phyloP scores from a whole-genome alignment of 2,888 invertebrate genomes.

The Steinernema hermaphroditum region DNA sequence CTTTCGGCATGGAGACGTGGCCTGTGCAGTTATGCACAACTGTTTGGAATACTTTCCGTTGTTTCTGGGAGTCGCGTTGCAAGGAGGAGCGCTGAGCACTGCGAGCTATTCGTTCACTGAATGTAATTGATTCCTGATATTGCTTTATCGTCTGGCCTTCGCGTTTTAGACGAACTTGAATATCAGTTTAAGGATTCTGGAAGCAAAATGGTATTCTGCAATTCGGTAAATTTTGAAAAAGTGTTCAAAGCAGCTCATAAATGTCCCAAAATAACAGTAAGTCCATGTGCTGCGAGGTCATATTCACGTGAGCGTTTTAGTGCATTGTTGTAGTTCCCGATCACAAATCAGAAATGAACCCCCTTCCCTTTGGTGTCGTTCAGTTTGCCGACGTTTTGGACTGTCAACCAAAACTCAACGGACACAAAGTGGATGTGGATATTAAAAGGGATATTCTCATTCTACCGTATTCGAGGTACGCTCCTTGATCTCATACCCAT shows the following conservation, averaged over 20 bases:
- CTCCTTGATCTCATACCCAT: too few species aligned
- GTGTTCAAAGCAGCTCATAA: constrained; percentile 47
- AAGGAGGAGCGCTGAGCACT: constrained; percentile 56
- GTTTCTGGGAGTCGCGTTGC: constrained; percentile 41
- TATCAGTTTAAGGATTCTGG: constrained; percentile 49
- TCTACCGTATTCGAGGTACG: constrained; percentile 14
- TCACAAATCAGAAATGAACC: not conserved
- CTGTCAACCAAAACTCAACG: not conserved
- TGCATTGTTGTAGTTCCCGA: constrained; percentile 19
- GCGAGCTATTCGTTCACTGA: constrained; percentile 59
- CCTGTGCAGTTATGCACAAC: constrained; percentile 54
- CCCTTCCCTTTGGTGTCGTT: not conserved
- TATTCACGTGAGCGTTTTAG: not conserved
- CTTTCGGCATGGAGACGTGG: constrained; percentile 49
- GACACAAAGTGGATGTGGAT: constrained; percentile 13
- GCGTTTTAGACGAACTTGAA: constrained; percentile 49
- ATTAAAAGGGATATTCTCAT: not conserved
- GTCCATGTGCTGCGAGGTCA: not conserved
- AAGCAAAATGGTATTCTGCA: constrained; percentile 44
- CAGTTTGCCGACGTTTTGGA: not conserved
- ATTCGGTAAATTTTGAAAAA: constrained; percentile 41
- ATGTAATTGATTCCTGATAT: too few species aligned
- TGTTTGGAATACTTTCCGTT: constrained; percentile 50
- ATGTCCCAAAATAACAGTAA: constrained; percentile 37
- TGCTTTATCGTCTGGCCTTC: too few species aligned